Evolutionary conservation across 2,888 invertebrate species (phyloP), one percentile per base, ranked within the genome.

Genomic region (Erannis defoliaria): DNA sequence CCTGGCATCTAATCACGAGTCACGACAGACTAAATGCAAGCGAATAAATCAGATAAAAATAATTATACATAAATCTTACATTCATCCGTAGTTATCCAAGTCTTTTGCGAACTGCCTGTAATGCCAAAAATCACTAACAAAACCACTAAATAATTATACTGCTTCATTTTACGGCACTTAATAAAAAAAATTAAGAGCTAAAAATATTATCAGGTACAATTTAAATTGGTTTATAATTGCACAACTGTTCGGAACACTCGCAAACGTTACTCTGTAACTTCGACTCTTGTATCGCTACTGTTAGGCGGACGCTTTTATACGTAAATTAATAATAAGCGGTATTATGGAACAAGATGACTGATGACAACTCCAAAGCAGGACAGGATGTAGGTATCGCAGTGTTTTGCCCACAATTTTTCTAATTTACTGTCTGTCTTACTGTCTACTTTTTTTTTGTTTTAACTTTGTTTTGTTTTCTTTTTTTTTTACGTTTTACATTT

Each of bases 31-130:
- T 5, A 8, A 18, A 38, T 1, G 8, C 38, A 16, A 18, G 2
- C 9, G 8, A 9, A 8, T 0, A 5, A 38, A 3, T 18, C 8
- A 18, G 8, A 18, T 38, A 38, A 5, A 18, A 9, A 38, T 0
- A 37, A 19, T 19, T n/a, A 14, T 35, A 14, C 9, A 40, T 40
- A 29, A 38, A 38, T 78, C 89, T 90, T 78, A 90, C 90, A 75
- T 70, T 90, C 90, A 64, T 90, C 90, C 1, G 89, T 89, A 16
- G 88, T 86, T 33, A 85, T 63, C 82, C 81, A 85, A 54, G 38
- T 53, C 19, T 55, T 51, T 5, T 62, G 48, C 33, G 23, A 43
- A 40, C 57, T 62, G 6, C 55, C 43, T 43, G 64, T 54, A 10
- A 71, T 60, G 54, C 73, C 63, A 14, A 67, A 53, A 42, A 78